These are phyloP conservation scores for Pelosia muscerda DNA, from an alignment of 2,888 invertebrate species.

Conservation along the genomic window DNA sequence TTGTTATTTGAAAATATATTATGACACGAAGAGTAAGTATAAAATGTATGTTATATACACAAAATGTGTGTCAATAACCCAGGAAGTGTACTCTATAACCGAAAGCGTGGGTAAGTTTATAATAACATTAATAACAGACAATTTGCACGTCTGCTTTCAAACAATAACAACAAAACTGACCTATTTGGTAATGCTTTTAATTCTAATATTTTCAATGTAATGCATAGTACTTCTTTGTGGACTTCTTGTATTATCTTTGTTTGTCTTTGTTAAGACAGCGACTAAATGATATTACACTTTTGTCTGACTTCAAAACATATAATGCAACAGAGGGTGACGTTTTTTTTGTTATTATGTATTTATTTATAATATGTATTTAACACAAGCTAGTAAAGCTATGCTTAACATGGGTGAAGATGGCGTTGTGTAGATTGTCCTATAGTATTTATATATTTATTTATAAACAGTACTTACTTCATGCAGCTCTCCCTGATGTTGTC, in stretches of 20 bases:
- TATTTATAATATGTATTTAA: too few relatives aligned
- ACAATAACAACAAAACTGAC: slow-evolving; percentile 44
- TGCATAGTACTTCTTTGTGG: slow-evolving; percentile 21
- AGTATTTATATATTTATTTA: too few relatives aligned
- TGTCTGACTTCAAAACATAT: background rate
- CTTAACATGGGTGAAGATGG: too few relatives aligned
- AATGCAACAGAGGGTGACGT: too few relatives aligned
- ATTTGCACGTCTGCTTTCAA: slow-evolving; percentile 47
- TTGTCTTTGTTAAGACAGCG: slow-evolving; percentile 1
- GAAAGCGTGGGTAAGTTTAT: slow-evolving; percentile 68
- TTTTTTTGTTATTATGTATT: too few relatives aligned
- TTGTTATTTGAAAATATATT: background rate
- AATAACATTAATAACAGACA: slow-evolving; percentile 43
- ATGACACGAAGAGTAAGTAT: slow-evolving; percentile 16
- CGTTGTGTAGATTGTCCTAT: too few relatives aligned
- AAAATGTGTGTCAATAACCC: slow-evolving; percentile 64
- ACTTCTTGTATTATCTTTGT: slow-evolving; percentile 6
- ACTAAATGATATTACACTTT: background rate
- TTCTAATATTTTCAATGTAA: slow-evolving; percentile 18
- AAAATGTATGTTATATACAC: slow-evolving; percentile 31
- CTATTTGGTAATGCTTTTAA: slow-evolving; percentile 26
- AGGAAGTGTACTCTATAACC: slow-evolving; percentile 61
- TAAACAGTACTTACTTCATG: too few relatives aligned
- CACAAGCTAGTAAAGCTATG: too few relatives aligned
- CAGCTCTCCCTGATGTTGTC: too few relatives aligned